phyloP scores from a whole-genome alignment of 2,113 vertebrate genomes.

The Gallinago media region DNA sequence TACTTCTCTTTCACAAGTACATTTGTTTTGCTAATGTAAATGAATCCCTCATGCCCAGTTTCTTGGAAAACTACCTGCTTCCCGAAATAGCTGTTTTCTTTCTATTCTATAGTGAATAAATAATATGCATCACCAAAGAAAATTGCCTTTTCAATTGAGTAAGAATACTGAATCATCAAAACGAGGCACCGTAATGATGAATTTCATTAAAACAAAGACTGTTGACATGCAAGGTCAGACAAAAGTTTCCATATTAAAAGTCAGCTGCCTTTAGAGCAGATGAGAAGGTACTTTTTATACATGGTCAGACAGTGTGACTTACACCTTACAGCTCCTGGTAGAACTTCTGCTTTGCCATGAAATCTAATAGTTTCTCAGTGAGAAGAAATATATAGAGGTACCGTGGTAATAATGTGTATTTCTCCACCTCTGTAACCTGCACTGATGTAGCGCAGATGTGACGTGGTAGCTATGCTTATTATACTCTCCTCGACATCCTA shows the following conservation, averaged over 20 bases:
- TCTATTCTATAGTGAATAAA: conserved; percentile 47
- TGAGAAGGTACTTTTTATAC: neutral
- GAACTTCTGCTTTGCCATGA: neutral
- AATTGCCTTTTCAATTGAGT: conserved; percentile 66
- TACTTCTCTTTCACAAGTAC: conserved; percentile 7
- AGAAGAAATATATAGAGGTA: neutral
- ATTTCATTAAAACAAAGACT: conserved; percentile 45
- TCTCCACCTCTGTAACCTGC: neutral
- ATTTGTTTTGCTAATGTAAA: conserved; percentile 64
- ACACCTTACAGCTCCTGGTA: neutral
- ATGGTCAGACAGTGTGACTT: neutral
- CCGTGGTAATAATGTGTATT: neutral
- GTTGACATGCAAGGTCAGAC: conserved; percentile 59
- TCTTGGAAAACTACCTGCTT: conserved; percentile 30
- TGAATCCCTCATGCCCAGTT: conserved; percentile 44
- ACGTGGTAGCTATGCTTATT: neutral
- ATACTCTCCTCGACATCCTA: neutral
- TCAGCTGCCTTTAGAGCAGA: neutral
- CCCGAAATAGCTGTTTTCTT: conserved; percentile 38
- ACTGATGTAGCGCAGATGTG: neutral
- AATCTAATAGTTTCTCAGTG: neutral
- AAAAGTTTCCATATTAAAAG: neutral
- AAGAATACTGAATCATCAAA: conserved; percentile 64
- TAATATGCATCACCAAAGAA: conserved; percentile 69
- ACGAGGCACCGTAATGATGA: conserved; percentile 45